A percentile compares a stretch with the other conserved stretches of the same genome.
Evolutionary conservation across 2,113 vertebrate species (phyloP).

Genomic region (Lepidothrix coronata): DNA sequence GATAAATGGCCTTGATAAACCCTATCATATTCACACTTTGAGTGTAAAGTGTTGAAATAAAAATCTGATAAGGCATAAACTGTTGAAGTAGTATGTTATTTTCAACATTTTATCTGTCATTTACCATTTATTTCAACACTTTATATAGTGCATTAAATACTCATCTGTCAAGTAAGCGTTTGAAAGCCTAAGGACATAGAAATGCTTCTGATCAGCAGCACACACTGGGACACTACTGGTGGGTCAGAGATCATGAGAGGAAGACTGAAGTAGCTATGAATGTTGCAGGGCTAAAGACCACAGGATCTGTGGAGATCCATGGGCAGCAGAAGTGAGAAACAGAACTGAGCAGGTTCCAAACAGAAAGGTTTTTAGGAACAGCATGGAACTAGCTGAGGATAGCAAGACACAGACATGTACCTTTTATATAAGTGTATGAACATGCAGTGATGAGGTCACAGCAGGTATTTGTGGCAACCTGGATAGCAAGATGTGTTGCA

Average conservation of each 20-base stretch:
- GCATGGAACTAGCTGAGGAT: accelerated
- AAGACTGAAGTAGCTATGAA: neutral
- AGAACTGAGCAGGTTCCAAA: neutral
- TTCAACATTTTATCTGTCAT: slow-evolving; percentile 66
- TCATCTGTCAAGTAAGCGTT: neutral
- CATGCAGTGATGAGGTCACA: accelerated
- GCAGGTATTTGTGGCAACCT: neutral
- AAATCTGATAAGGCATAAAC: slow-evolving; percentile 53
- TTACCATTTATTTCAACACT: slow-evolving; percentile 55
- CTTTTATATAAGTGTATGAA: neutral
- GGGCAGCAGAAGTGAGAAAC: neutral
- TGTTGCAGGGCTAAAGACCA: neutral
- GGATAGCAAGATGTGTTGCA: neutral
- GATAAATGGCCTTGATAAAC: slow-evolving; percentile 60
- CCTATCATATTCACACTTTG: slow-evolving; percentile 41
- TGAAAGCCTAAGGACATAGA: neutral
- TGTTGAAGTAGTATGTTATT: slow-evolving; percentile 45
- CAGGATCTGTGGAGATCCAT: neutral
- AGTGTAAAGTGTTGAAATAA: slow-evolving; percentile 50
- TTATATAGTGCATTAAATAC: neutral
- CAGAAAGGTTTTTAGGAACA: neutral
- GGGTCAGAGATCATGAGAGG: neutral
- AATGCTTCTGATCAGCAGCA: neutral
- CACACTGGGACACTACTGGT: neutral
- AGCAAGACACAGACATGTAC: accelerated